These are phyloP conservation scores for Pseudocheirus occidentalis DNA, from an alignment of 2,797 vertebrate species.

Conservation along the genomic window DNA sequence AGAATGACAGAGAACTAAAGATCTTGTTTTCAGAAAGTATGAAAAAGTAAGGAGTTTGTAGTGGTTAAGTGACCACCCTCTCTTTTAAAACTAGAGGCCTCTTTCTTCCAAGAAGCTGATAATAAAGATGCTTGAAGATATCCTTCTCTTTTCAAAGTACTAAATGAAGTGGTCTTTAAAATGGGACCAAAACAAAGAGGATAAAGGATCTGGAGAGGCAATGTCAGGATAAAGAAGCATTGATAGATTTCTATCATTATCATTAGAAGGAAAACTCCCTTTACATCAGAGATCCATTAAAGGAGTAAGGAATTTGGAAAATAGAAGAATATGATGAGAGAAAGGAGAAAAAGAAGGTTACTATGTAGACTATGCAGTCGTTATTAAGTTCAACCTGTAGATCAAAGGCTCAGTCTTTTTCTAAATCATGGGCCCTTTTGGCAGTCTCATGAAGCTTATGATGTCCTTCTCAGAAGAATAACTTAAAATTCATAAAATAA, in stretches of 20 bases:
- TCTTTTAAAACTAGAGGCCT: background rate
- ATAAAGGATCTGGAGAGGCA: background rate
- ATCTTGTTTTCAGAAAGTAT: background rate
- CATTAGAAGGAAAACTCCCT: background rate
- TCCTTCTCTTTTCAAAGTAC: background rate
- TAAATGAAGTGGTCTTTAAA: background rate
- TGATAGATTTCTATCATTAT: background rate
- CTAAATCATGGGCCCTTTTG: background rate
- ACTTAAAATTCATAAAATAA: background rate
- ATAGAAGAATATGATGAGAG: background rate
- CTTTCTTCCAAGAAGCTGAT: background rate
- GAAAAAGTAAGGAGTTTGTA: background rate
- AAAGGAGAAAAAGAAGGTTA: background rate
- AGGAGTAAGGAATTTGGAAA: background rate
- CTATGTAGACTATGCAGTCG: background rate
- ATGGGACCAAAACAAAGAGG: background rate
- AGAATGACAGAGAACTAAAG: background rate
- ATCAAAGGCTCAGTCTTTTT: background rate
- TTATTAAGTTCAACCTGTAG: background rate
- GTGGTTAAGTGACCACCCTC: background rate
- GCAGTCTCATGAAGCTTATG: background rate
- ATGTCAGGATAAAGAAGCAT: background rate
- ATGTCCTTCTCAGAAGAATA: background rate
- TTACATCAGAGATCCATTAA: background rate
- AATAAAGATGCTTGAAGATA: background rate